Percentiles rank a stretch among this genome's conserved stretches.
phyloP scores from a whole-genome alignment of 2,113 vertebrate genomes.

The Blennius ocellaris region DNA sequence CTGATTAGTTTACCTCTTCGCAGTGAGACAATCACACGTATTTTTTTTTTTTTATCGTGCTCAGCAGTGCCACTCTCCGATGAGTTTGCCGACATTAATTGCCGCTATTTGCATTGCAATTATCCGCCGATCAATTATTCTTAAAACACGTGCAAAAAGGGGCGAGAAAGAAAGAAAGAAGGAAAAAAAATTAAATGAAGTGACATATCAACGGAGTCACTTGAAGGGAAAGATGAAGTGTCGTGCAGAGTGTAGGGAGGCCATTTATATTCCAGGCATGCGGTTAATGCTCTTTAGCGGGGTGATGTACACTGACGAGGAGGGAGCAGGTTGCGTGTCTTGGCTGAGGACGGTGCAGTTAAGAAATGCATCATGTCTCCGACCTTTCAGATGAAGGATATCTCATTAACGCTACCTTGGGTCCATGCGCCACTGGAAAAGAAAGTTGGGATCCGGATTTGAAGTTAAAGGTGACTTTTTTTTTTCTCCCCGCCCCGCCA shows the following conservation, averaged over 20 bases:
- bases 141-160: slow-evolving; percentile 23
- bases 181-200: slow-evolving; percentile 21
- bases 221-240: slow-evolving; percentile 20
- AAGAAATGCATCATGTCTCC: slow-evolving; percentile 39
- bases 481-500: slow-evolving; percentile 32
- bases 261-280: slow-evolving; percentile 30
- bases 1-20: slow-evolving; percentile 66
- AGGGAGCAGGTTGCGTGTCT: background rate
- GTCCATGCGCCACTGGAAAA: background rate
- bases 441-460: slow-evolving; percentile 17
- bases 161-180: background rate
- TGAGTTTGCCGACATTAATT: slow-evolving; percentile 53
- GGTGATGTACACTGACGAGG: slow-evolving; percentile 16
- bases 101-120: slow-evolving; percentile 71
- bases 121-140: slow-evolving; percentile 61
- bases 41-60: slow-evolving; percentile 34
- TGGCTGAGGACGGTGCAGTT: slow-evolving; percentile 25
- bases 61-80: slow-evolving; percentile 45
- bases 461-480: slow-evolving; percentile 52
- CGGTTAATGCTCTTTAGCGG: slow-evolving; percentile 33
- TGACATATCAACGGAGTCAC: slow-evolving; percentile 26
- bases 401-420: background rate
- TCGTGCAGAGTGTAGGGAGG: background rate
- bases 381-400: slow-evolving; percentile 37
- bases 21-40: slow-evolving; percentile 45